These are phyloP conservation scores for Egretta garzetta DNA, from an alignment of 2,113 vertebrate species.

Conservation along the genomic window DNA sequence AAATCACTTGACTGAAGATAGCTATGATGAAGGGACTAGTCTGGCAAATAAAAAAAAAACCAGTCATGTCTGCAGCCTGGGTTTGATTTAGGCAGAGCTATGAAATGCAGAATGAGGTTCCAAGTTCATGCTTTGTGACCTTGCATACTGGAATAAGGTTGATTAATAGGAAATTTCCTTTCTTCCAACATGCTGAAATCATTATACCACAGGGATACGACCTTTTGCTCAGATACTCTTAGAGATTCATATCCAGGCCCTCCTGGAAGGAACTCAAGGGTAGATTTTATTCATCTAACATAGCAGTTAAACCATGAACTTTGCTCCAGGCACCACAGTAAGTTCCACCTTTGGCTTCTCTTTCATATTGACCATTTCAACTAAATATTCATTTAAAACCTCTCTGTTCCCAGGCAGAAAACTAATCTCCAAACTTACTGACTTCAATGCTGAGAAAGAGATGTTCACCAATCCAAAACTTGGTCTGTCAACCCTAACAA, in stretches of 20 bases:
- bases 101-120: background rate
- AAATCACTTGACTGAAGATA: background rate
- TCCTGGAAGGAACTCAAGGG: background rate
- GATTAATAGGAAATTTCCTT: conserved; percentile 54
- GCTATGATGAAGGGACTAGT: background rate
- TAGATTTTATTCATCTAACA: conserved; percentile 32
- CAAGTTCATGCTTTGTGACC: conserved; percentile 23
- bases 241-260: conserved; percentile 5
- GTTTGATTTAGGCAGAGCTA: conserved; percentile 5
- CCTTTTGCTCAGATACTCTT: conserved; percentile 18
- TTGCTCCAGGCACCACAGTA: background rate
- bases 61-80: background rate
- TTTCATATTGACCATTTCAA: conserved; percentile 13
- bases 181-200: conserved; percentile 26
- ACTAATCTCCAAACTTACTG: background rate
- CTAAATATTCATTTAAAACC: conserved; percentile 11
- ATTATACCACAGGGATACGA: conserved; percentile 1
- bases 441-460: background rate
- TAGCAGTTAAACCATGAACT: conserved; percentile 9
- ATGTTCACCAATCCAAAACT: background rate
- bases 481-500: background rate
- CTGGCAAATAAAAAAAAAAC: background rate
- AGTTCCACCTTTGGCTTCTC: conserved; percentile 24
- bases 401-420: background rate
- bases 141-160: background rate